Evolutionary conservation across 2,888 invertebrate genomes (phyloP).

Genomic region (Odontothrips loti): DNA sequence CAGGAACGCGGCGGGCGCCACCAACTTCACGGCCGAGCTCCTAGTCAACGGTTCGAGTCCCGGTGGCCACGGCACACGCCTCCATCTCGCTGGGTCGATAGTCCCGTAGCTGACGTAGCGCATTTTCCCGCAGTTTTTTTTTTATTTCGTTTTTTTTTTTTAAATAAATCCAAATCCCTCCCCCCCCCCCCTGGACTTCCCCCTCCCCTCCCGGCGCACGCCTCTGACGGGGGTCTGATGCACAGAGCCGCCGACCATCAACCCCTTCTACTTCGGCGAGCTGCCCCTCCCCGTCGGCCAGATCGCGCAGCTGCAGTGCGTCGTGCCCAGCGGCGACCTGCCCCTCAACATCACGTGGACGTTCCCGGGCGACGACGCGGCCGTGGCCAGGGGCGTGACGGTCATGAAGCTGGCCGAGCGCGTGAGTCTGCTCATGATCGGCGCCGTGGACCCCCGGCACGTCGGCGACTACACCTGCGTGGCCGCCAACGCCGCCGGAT

Average conservation of each 20-base stretch:
- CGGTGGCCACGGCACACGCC: background rate
- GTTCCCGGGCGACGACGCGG: conserved; percentile 49
- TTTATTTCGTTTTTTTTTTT: conserved; percentile 30
- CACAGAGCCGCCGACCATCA: conserved; percentile 43
- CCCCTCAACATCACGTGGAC: conserved; percentile 73
- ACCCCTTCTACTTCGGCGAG: conserved; percentile 47
- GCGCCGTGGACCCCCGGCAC: conserved; percentile 54
- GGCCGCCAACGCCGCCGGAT: conserved; percentile 52
- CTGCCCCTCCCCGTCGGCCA: conserved; percentile 56
- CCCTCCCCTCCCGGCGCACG: background rate
- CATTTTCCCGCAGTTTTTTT: conserved; percentile 6
- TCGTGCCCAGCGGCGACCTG: conserved; percentile 69
- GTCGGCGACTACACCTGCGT: conserved; percentile 62
- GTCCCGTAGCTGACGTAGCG: background rate
- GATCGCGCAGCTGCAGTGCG: conserved; percentile 66
- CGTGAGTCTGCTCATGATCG: conserved; percentile 60
- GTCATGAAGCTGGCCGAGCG: conserved; percentile 47
- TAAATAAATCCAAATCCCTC: background rate
- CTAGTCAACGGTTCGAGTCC: conserved; percentile 62
- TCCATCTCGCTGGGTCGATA: background rate
- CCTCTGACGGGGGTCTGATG: background rate
- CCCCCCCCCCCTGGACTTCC: background rate
- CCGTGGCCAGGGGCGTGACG: conserved; percentile 46
- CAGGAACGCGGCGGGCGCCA: conserved; percentile 58
- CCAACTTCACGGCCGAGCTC: conserved; percentile 64